Evolutionary conservation across 2,888 invertebrate species (phyloP), one percentile per base, ranked within the genome.

Genomic region (Drosophila kanekoi): DNA sequence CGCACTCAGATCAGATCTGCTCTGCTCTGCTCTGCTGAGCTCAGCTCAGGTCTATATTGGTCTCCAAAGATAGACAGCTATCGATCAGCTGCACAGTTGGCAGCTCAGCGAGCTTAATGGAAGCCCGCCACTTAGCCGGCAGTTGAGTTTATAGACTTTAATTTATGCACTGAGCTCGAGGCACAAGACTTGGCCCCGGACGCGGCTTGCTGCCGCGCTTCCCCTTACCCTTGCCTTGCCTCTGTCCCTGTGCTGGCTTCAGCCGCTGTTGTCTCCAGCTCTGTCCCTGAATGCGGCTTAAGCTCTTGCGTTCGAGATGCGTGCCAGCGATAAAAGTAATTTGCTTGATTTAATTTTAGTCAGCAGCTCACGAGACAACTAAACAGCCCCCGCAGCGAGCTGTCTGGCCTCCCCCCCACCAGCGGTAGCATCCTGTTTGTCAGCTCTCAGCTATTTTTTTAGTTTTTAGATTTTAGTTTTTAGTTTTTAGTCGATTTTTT

Each of bases 311-410:
- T 87, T 82, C 64, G 79, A 83, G 88, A 85, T 85, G 86, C 81
- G 88, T 86, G 88, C 83, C 86, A 79, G 79, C 81, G 85, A 86
- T 85, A 85, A 87, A 85, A 87, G 88, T 87, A 85, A 85, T 85
- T 85, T 85, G 85, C 85, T 85, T 85, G 85, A 85, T 85, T 85
- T 85, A 87, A 85, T 85, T 87, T 85, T 81, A 83, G 84, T 84
- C 83, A 87, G 87, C 84, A 77, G 83, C 87, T 82, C 86, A 78
- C 81, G 80, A 80, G 85, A 81, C 79, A 81, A 77, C 72, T 57
- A 57, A 73, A 72, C 82, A 77, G 67, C 77, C 84, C 81, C 76
- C 77, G 77, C 77, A 76, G 77, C 70, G 33, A 35, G 51, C 37
- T 32, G 8, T 6, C 37, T 10, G 20, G n/a, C 14, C 13, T 3